A percentile compares a stretch with the other conserved stretches of the same genome.
Conservation (phyloP, 2,797 vertebrate species). For the Botia kubotai region DNA sequence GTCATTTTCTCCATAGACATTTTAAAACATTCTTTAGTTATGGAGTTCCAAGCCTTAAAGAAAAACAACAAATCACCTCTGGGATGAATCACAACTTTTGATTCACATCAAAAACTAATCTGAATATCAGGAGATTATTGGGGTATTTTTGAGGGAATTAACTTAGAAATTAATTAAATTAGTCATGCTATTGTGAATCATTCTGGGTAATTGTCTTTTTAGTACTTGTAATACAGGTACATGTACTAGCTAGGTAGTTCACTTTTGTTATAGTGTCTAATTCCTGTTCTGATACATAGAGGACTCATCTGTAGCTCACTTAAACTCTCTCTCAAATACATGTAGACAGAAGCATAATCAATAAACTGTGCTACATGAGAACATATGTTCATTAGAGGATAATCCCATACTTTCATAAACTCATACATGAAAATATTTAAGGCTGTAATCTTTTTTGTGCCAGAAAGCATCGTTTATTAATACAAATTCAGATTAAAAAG, state of each 20-base stretch:
- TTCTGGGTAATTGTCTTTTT: no score
- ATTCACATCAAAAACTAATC: not conserved
- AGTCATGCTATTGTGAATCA: no score
- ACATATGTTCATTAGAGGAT: constrained; percentile 40
- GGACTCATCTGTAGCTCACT: not conserved
- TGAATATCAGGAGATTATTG: no score
- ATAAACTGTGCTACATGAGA: constrained; percentile 21
- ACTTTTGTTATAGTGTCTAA: not conserved
- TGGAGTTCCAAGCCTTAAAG: not conserved
- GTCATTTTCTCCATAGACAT: not conserved
- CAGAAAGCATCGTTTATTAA: constrained; percentile 38
- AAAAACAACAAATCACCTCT: not conserved
- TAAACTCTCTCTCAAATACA: constrained; percentile 9
- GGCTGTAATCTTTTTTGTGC: constrained; percentile 35
- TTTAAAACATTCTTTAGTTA: not conserved
- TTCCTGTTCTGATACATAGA: constrained; percentile 7
- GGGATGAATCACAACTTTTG: not conserved
- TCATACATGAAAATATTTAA: constrained; percentile 18
- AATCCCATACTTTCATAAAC: constrained; percentile 4
- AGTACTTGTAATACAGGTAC: no score
- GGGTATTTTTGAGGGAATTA: no score
- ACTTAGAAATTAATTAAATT: no score
- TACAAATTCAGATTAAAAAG: constrained; percentile 47
- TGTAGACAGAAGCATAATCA: not conserved
- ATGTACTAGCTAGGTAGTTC: not conserved